Conservation (phyloP, 2,888 invertebrate species). For the Pterostichus madidus region DNA sequence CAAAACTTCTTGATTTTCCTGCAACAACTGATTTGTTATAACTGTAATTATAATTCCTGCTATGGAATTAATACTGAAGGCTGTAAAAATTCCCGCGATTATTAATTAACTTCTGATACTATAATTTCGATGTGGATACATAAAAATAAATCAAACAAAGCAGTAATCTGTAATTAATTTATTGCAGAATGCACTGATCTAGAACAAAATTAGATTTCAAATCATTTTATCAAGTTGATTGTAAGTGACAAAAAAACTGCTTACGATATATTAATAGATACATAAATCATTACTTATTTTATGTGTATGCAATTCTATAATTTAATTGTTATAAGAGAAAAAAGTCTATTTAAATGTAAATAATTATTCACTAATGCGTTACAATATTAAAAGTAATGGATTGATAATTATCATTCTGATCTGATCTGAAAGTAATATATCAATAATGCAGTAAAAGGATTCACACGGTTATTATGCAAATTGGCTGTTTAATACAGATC, state of each 20-base stretch:
- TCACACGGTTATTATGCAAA: constrained; percentile 44
- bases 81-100: constrained; percentile 24
- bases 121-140: neutral
- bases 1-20: constrained; percentile 30
- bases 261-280: constrained; percentile 5
- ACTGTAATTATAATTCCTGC: constrained; percentile 14
- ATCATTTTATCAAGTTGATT: too few relatives aligned
- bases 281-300: constrained; percentile 29
- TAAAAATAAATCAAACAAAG: constrained; percentile 38
- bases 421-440: constrained; percentile 1
- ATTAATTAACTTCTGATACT: constrained; percentile 38
- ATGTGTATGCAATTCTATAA: constrained; percentile 15
- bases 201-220: constrained; percentile 27
- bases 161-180: constrained; percentile 41
- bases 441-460: constrained; percentile 50
- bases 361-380: constrained; percentile 7
- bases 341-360: constrained; percentile 42
- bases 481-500: constrained; percentile 18
- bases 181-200: constrained; percentile 24
- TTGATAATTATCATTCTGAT: constrained; percentile 33
- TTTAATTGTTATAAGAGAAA: constrained; percentile 7
- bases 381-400: constrained; percentile 21
- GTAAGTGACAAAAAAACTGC: constrained; percentile 3
- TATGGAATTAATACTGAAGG: constrained; percentile 34
- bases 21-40: constrained; percentile 9